phyloP scores from a whole-genome alignment of 2,888 invertebrate genomes.

The Vanessa cardui region DNA sequence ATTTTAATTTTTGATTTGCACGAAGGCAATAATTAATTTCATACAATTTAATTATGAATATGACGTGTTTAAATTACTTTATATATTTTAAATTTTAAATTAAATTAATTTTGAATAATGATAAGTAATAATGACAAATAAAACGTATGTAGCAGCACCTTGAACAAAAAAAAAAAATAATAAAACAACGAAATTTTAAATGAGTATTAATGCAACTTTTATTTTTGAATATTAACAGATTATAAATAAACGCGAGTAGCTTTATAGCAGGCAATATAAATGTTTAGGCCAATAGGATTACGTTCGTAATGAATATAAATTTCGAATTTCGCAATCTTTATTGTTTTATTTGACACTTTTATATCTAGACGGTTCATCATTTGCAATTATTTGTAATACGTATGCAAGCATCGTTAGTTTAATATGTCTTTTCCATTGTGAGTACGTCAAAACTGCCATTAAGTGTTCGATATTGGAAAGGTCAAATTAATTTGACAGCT shows the following conservation, averaged over 20 bases:
- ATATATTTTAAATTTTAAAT: too few species aligned
- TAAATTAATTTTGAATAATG: too few species aligned
- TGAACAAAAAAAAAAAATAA: too few species aligned
- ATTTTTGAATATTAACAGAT: too few species aligned
- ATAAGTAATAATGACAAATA: too few species aligned
- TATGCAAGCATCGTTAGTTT: not conserved
- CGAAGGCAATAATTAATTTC: too few species aligned
- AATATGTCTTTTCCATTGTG: not conserved
- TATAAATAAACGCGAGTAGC: not conserved
- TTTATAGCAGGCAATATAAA: not conserved
- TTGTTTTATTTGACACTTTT: not conserved
- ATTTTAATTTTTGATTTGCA: too few species aligned
- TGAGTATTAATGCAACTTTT: too few species aligned
- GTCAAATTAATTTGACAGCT: not conserved
- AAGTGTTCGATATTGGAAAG: not conserved
- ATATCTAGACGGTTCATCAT: not conserved
- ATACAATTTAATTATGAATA: too few species aligned
- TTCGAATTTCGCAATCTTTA: not conserved
- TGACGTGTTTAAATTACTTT: too few species aligned
- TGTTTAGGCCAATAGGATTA: constrained; percentile 7
- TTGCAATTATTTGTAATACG: not conserved
- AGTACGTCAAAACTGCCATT: not conserved
- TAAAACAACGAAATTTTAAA: too few species aligned
- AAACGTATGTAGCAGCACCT: too few species aligned
- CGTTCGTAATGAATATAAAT: constrained; percentile 7